These are phyloP conservation scores for Manis javanica DNA, from an alignment of 2,797 vertebrate genomes.

Conservation along the genomic window DNA sequence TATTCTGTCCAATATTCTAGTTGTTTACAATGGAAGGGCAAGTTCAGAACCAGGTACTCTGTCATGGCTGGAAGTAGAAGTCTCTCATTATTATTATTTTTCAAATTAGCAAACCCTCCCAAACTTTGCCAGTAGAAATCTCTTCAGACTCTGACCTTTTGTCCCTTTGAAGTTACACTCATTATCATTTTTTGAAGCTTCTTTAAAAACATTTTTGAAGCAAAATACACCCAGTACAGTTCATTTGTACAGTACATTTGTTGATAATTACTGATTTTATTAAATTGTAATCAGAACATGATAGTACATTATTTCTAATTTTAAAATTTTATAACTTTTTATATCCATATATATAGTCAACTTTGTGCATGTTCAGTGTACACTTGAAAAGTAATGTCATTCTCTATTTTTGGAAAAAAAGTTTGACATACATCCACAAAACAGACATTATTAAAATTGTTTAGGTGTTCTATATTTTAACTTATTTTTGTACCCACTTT, in stretches of 20 bases:
- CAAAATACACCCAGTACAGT: neutral
- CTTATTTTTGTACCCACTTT: neutral
- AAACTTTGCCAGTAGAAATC: neutral
- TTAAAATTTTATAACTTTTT: neutral
- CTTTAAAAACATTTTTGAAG: neutral
- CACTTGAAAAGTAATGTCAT: neutral
- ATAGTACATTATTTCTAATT: neutral
- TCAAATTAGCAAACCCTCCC: neutral
- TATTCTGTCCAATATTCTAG: neutral
- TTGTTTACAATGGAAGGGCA: neutral
- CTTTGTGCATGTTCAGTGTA: neutral
- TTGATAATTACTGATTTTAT: neutral
- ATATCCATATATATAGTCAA: neutral
- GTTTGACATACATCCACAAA: neutral
- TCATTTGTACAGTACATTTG: too few species aligned
- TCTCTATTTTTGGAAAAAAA: neutral
- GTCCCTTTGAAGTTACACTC: neutral
- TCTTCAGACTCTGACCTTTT: neutral
- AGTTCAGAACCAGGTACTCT: neutral
- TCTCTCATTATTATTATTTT: neutral
- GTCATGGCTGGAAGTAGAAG: neutral
- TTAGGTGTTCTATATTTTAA: neutral
- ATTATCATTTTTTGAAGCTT: neutral
- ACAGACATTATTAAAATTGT: neutral
- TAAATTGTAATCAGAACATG: neutral